phyloP scores from a whole-genome alignment of 2,113 vertebrate species.

The Camarhynchus parvulus region DNA sequence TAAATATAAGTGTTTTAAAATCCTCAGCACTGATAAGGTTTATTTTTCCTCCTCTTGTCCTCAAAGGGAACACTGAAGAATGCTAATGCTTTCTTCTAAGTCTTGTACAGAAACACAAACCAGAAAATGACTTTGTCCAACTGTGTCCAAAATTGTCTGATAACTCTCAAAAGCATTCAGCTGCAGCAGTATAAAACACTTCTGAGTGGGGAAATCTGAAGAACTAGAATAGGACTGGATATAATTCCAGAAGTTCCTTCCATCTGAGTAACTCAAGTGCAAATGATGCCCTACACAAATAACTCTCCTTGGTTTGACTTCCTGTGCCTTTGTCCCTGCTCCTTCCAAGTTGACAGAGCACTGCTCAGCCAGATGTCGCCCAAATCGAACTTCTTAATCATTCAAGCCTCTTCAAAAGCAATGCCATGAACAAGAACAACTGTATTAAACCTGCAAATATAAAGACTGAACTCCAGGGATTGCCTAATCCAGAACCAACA shows the following conservation, averaged over 20 bases:
- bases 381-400: background rate
- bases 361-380: background rate
- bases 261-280: background rate
- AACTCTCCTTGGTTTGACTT: background rate
- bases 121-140: background rate
- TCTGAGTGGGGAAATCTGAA: background rate
- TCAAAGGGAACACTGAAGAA: background rate
- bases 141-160: background rate
- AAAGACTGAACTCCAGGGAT: background rate
- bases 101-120: background rate
- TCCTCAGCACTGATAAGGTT: background rate
- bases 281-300: background rate
- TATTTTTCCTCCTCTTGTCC: background rate
- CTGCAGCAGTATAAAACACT: background rate
- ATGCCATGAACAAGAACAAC: background rate
- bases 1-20: conserved; percentile 43
- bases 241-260: background rate
- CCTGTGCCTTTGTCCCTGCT: background rate
- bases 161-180: background rate
- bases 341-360: background rate
- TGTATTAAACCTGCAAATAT: background rate
- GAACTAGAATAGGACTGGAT: background rate
- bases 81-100: background rate
- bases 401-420: background rate
- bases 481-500: background rate